These are phyloP conservation scores for Psix sp. DNA, from an alignment of 1,140 invertebrate species.

Conservation along the genomic window DNA sequence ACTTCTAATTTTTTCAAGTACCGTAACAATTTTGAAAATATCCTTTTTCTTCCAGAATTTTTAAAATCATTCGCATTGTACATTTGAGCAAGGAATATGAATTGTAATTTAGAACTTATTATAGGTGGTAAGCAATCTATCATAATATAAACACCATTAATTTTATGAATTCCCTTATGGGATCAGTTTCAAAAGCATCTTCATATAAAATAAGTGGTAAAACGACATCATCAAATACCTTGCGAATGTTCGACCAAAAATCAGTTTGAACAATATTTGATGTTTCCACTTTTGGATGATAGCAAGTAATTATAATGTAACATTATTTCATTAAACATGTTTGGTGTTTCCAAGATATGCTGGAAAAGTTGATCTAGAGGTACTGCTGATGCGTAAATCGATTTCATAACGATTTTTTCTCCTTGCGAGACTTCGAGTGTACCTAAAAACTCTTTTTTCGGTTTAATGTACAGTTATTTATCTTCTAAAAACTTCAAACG, in stretches of 20 bases:
- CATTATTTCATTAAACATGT: too few species aligned
- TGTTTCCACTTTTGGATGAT: not conserved
- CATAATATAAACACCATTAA: constrained; percentile 30
- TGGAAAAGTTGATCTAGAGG: constrained; percentile 4
- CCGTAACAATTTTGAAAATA: constrained; percentile 44
- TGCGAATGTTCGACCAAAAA: constrained; percentile 24
- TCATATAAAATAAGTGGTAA: too few species aligned
- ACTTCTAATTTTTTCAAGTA: constrained; percentile 36
- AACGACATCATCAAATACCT: too few species aligned
- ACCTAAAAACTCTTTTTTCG: not conserved
- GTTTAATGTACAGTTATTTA: constrained; percentile 18
- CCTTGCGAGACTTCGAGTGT: constrained; percentile 1
- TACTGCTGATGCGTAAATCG: constrained; percentile 3
- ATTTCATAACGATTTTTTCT: constrained; percentile 3
- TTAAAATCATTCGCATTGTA: constrained; percentile 25
- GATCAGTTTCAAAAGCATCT: too few species aligned
- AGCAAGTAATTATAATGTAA: not conserved
- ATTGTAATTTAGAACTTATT: constrained; percentile 26
- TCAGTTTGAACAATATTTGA: constrained; percentile 19
- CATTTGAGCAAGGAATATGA: constrained; percentile 38
- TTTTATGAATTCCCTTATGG: constrained; percentile 28
- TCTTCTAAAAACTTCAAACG: too few species aligned
- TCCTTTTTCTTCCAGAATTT: constrained; percentile 13
- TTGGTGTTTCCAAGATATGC: constrained; percentile 3
- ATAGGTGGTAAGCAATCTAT: constrained; percentile 41